Evolutionary conservation across 2,888 invertebrate species (phyloP), one percentile per base, ranked within the genome.

Genomic region (Macropis europaea): DNA sequence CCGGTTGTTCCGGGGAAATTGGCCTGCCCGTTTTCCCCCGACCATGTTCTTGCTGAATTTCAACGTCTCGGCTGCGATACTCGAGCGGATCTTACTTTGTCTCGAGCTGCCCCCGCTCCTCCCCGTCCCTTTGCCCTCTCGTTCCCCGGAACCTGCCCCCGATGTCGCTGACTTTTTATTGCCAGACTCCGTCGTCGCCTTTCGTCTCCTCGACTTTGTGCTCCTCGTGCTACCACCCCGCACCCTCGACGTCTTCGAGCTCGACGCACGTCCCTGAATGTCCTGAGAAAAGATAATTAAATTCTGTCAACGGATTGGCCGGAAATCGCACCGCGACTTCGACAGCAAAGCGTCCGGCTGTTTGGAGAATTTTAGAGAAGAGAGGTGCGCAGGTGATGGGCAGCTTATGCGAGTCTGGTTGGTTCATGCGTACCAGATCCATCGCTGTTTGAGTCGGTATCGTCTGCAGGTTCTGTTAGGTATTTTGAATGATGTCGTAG

Each of bases 161-260:
- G 47, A 61, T 6, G 15, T 71, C 28, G 32, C 15, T 13, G 62
- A 61, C 64, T 53, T 77, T 7, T 71, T 74, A 15, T 66, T 38
- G 11, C 11, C 7, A n/a, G n/a, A n/a, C n/a, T n/a, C n/a, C n/a
- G 32, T 7, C 6, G 28, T 30, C 1, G 9, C 45, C 30, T 40
- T 22, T 7, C 15, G 36, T 9, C 3, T 38, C 53, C 17, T 0
- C 34, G 40, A 11, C 30, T 50, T 71, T 5, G 1, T 19, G 9
- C 28, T 43, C 15, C 38, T 48, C 13, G 54, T 71, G 9, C 22
- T n/a, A n/a, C n/a, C n/a, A n/a, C n/a, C n/a, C n/a, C n/a, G n/a
- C n/a, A n/a, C 40, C 22, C 26, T 61, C 7, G 5, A 3, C 9
- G n/a, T 24, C 43, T 54, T 60, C 4, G 30, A 22, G 9, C 13